phyloP scores from a whole-genome alignment of 2,888 invertebrate genomes.

The Leptinotarsa rubiginosa region DNA sequence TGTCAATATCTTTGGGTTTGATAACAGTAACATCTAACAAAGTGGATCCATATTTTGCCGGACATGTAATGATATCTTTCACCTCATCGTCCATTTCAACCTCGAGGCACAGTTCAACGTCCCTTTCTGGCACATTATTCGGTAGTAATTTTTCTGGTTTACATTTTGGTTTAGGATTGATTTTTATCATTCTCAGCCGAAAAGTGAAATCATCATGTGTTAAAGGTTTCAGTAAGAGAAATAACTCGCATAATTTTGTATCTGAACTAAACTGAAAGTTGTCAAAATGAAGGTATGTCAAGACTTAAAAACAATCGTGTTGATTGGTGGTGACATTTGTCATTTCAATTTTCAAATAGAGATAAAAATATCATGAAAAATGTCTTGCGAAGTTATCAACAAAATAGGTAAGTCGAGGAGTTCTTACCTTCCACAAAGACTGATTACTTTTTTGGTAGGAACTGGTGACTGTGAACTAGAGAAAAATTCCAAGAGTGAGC shows the following conservation, averaged over 20 bases:
- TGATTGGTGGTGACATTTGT: neutral
- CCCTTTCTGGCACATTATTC: constrained; percentile 42
- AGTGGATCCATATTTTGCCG: constrained; percentile 55
- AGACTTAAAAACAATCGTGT: constrained; percentile 8
- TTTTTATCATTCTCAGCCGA: constrained; percentile 41
- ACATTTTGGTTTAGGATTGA: constrained; percentile 41
- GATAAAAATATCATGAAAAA: constrained; percentile 31
- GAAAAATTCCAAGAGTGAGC: constrained; percentile 42
- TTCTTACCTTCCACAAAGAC: neutral
- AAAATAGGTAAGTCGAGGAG: constrained; percentile 41
- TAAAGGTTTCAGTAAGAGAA: constrained; percentile 26
- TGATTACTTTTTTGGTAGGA: constrained; percentile 39
- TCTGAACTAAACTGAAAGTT: neutral
- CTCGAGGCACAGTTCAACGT: constrained; percentile 59
- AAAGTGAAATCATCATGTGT: constrained; percentile 34
- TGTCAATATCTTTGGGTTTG: constrained; percentile 55
- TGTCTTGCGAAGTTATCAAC: constrained; percentile 46
- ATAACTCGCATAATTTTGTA: constrained; percentile 41
- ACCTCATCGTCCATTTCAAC: constrained; percentile 61
- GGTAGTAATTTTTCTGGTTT: constrained; percentile 38
- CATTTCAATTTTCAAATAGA: constrained; percentile 13
- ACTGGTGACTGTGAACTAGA: constrained; percentile 51
- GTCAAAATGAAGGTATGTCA: constrained; percentile 18
- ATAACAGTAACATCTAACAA: constrained; percentile 62
- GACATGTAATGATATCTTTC: constrained; percentile 55